phyloP scores from a whole-genome alignment of 1,140 invertebrate species.

The Lepidurus apus region DNA sequence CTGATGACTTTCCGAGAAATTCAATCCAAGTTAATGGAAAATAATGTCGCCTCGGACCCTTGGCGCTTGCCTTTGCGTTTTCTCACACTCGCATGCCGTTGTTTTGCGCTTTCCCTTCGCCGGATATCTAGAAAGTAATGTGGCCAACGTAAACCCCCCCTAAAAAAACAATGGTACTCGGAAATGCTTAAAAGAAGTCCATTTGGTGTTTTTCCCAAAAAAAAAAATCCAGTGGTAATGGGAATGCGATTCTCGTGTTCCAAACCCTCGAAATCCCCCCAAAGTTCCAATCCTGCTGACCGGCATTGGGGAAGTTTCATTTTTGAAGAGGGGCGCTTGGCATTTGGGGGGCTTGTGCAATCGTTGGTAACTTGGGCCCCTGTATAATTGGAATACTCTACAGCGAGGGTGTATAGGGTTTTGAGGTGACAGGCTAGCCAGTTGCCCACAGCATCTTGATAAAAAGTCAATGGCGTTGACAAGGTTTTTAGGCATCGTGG shows the following conservation, averaged over 20 bases:
- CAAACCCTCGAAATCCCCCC: constrained; percentile 34
- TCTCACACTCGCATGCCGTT: not conserved
- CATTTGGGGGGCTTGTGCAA: constrained; percentile 24
- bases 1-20: constrained; percentile 16
- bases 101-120: not conserved
- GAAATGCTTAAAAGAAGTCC: not conserved
- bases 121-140: not conserved
- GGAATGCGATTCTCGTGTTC: constrained; percentile 33
- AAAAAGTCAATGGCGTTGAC: constrained; percentile 25
- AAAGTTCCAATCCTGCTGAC: constrained; percentile 37
- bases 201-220: not conserved
- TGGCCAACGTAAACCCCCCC: not conserved
- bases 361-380: not conserved
- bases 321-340: constrained; percentile 36
- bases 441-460: constrained; percentile 25
- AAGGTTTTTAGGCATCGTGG: constrained; percentile 4
- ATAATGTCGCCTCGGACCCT: not conserved
- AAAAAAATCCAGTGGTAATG: not conserved
- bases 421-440: constrained; percentile 15
- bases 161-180: not conserved
- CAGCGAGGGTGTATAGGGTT: not conserved
- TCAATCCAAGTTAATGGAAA: constrained; percentile 22
- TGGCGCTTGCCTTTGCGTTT: not conserved
- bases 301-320: constrained; percentile 34
- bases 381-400: constrained; percentile 26